Base-by-base conservation (phyloP, 2,888 invertebrate species). In the Eilema depressum region DNA sequence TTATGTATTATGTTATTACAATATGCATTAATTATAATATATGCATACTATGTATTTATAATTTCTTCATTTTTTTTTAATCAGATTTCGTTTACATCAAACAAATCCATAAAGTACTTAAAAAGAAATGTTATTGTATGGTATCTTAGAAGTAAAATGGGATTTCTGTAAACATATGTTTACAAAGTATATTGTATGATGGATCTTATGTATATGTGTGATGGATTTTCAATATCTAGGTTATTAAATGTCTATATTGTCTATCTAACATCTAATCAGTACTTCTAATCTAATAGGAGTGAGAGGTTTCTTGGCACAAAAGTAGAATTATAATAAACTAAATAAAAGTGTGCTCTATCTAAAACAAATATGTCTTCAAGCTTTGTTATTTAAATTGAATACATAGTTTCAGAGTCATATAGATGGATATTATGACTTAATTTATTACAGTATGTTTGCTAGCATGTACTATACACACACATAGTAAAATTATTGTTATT, bases 401-500 rank as follows among this genome's bases (percentile, higher is more conserved):
- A 37, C 10, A 41, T 25, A 63, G 37, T 25, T 53, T 53, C 20
- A n/a, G n/a, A n/a, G 53, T 10, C 2, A 53, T n/a, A 20, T 47
- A 20, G 47, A 47, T 2, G 47, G 47, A 47, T 47, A 20, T 20
- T 47, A 47, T 47, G 47, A 20, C 47, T 20, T 20, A 17, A 41
- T 17, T 17, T 41, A 41, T 41, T 17, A 41, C 17, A 20, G 20
- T 20, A 47, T 20, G 5, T 47, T 47, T 47, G 20, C n/a, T 53
- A 8, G 20, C n/a, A n/a, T 2, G n/a, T 53, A n/a, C 28, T n/a
- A 11, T 53, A 12, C 20, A n/a, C n/a, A n/a, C 28, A 28, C 41
- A 63, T 26, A 63, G 20, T 47, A 20, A 63, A 47, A 28, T 23
- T 53, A 33, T 33, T 63, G 63, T 66, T 67, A 67, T 56, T 33